These are phyloP conservation scores for Cranoglanis bouderius DNA, from an alignment of 2,113 vertebrate species.

Conservation along the genomic window DNA sequence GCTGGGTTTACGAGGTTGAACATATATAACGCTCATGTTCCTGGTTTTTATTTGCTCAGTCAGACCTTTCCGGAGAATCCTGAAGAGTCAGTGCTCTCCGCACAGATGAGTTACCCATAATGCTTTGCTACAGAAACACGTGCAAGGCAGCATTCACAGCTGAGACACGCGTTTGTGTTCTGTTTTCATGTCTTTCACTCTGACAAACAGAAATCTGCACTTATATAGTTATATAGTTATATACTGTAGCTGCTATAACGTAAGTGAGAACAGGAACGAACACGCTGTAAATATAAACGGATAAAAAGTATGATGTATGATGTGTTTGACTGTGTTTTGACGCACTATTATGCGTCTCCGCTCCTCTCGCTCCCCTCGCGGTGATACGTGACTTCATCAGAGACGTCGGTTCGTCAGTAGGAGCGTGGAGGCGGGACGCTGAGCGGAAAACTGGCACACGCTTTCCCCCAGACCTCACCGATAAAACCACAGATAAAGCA, in stretches of 20 bases:
- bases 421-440: neutral
- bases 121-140: neutral
- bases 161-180: too few species aligned
- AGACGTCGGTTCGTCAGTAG: neutral
- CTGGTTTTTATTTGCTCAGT: neutral
- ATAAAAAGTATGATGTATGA: neutral
- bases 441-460: neutral
- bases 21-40: neutral
- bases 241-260: too few species aligned
- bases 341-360: too few species aligned
- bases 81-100: neutral
- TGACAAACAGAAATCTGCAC: too few species aligned
- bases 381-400: neutral
- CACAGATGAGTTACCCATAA: neutral
- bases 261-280: too few species aligned
- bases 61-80: neutral
- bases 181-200: too few species aligned
- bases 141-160: too few species aligned
- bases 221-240: too few species aligned
- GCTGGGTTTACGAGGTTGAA: neutral
- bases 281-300: too few species aligned
- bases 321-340: too few species aligned
- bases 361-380: neutral
- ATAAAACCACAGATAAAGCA: neutral
- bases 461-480: neutral